These are phyloP conservation scores for Struthio camelus DNA, from an alignment of 2,113 vertebrate genomes.

Conservation along the genomic window DNA sequence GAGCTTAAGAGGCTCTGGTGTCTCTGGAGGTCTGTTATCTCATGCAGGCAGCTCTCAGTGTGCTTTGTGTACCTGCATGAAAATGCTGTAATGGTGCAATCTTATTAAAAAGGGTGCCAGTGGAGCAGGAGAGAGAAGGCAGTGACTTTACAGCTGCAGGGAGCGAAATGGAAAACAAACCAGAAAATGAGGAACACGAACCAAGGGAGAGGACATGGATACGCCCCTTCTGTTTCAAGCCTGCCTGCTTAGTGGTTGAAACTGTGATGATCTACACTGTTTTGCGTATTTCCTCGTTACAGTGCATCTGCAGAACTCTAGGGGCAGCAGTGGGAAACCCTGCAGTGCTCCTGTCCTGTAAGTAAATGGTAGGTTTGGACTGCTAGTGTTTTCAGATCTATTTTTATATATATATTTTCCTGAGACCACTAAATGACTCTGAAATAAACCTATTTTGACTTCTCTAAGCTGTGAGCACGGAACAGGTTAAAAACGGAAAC, in stretches of 20 bases:
- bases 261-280: rapidly evolving
- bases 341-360: not conserved
- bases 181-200: not conserved
- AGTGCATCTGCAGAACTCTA: not conserved
- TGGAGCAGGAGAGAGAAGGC: not conserved
- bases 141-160: not conserved
- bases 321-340: conserved; percentile 22
- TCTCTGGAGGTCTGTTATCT: conserved; percentile 52
- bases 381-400: not conserved
- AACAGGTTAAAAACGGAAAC: conserved; percentile 73
- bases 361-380: not conserved
- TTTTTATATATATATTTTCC: conserved; percentile 38
- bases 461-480: conserved; percentile 47
- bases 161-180: not conserved
- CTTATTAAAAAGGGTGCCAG: not conserved
- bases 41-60: not conserved
- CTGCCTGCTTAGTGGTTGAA: not conserved
- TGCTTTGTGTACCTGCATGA: conserved; percentile 34
- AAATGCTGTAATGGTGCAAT: not conserved
- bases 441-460: conserved; percentile 59
- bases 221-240: not conserved
- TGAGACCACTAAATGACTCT: conserved; percentile 1
- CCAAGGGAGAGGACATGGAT: too few relatives aligned
- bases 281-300: not conserved
- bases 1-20: conserved; percentile 9